Conservation (phyloP, 2,888 invertebrate genomes). For the Patella ulyssiponensis region DNA sequence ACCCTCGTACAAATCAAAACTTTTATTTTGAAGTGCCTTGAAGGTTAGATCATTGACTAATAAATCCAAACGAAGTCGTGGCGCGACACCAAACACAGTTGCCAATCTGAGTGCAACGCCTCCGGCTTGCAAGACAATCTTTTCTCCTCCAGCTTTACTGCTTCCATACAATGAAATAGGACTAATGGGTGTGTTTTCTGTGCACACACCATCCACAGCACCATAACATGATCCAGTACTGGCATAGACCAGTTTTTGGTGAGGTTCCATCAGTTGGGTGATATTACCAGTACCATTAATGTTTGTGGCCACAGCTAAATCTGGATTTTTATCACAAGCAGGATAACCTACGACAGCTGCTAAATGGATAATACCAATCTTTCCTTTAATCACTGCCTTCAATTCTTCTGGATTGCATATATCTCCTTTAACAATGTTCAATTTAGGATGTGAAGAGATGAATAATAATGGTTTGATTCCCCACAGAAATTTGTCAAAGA, state of each 20-base stretch:
- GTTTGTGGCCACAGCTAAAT: conserved; percentile 63
- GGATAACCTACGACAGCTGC: conserved; percentile 72
- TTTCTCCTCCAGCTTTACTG: conserved; percentile 69
- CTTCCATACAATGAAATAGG: conserved; percentile 70
- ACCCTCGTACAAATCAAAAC: conserved; percentile 69
- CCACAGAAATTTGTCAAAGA: conserved; percentile 68
- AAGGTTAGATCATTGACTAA: conserved; percentile 69
- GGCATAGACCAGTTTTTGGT: conserved; percentile 68
- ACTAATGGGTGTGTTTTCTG: conserved; percentile 68
- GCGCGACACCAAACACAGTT: conserved; percentile 70
- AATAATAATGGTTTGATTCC: conserved; percentile 65
- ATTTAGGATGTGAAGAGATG: conserved; percentile 49
- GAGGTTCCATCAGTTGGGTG: conserved; percentile 52
- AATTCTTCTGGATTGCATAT: conserved; percentile 59
- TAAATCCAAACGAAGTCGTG: conserved; percentile 70
- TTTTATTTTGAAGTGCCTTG: conserved; percentile 61
- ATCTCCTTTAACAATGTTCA: conserved; percentile 61
- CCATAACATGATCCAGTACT: conserved; percentile 72
- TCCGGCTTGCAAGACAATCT: conserved; percentile 51
- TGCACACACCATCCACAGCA: conserved; percentile 67
- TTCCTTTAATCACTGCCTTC: conserved; percentile 50
- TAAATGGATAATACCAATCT: conserved; percentile 67
- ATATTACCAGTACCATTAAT: conserved; percentile 65
- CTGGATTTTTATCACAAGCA: conserved; percentile 69
- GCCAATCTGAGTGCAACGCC: conserved; percentile 69